Evolutionary conservation across 2,113 vertebrate genomes (phyloP), one percentile per base, ranked within the genome.

Genomic region (Chascanopsetta lugubris): DNA sequence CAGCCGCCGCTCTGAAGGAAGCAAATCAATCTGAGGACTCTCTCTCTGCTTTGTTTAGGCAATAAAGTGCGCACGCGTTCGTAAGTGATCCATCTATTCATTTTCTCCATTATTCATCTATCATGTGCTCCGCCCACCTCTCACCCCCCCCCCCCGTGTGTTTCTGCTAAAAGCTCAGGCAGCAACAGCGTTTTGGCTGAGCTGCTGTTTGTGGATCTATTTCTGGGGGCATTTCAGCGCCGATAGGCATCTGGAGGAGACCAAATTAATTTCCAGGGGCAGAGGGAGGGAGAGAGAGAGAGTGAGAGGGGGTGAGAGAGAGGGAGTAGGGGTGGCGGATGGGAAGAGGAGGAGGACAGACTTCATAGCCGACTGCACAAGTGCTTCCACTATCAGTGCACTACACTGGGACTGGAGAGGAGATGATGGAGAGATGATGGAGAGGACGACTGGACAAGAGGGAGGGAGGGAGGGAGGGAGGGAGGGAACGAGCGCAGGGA

Each of bases 201-300:
- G 82, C 76, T 57, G 74, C 93, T 92, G 92, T 93, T 93, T 88
- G 90, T 88, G 85, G 94, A 95, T 96, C 94, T 94, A 93, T 96
- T 96, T 96, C 94, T 94, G 93, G 92, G 76, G 79, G 94, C 95
- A 94, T 95, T 95, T 96, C 92, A 93, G 90, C 6, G 4, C 86
- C 93, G 94, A 96, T 95, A 93, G 93, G 91, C 93, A 96, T 98
- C 95, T 96, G 85, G 87, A 94, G 69, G 61, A 97, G 94, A 96
- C 94, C 94, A 95, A 97, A 97, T 97, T 96, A 95, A 98, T 97
- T 98, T 97, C 91, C 82, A 87, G 74, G 65, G 64, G 67, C 93
- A 89, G 73, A 87, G 91, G 25, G 69, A 55, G 67, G 25, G 20
- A 42, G n/a, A 43, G 38, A 40, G 57, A 34, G 36, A 17, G 30